Conservation (phyloP, 2,113 vertebrate genomes). For the Anarhynchus alexandrinus region DNA sequence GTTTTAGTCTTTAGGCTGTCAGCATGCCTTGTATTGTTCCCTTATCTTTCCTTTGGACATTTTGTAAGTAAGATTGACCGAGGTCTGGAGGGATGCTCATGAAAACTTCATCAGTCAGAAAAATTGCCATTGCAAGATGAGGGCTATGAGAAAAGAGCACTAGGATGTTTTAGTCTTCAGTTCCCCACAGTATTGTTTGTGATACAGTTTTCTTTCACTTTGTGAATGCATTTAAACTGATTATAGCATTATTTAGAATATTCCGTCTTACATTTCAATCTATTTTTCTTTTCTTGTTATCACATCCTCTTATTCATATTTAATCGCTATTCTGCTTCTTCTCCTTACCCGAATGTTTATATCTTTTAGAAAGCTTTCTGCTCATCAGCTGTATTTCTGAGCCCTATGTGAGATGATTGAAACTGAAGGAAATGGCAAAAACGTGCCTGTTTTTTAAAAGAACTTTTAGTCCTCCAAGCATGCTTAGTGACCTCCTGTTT, state of each 20-base stretch:
- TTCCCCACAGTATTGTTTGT: neutral
- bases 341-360: neutral
- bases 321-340: slow-evolving; percentile 13
- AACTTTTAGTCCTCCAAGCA: neutral
- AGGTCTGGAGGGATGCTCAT: neutral
- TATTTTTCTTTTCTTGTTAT: neutral
- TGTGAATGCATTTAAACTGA: slow-evolving; percentile 6
- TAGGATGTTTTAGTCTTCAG: neutral
- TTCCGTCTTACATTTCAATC: neutral
- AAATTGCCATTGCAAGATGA: neutral
- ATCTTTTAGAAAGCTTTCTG: slow-evolving; percentile 8
- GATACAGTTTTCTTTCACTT: slow-evolving; percentile 4
- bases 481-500: neutral
- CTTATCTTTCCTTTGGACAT: neutral
- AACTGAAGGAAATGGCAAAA: neutral
- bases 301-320: neutral
- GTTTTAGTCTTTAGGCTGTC: neutral
- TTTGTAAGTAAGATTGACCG: neutral
- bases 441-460: neutral
- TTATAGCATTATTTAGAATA: neutral
- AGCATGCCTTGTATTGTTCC: neutral
- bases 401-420: neutral
- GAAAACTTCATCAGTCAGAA: neutral
- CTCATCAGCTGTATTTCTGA: slow-evolving; percentile 4
- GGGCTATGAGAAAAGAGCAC: neutral